Conservation (phyloP, 1,140 invertebrate genomes). For the Colletes gigas region DNA sequence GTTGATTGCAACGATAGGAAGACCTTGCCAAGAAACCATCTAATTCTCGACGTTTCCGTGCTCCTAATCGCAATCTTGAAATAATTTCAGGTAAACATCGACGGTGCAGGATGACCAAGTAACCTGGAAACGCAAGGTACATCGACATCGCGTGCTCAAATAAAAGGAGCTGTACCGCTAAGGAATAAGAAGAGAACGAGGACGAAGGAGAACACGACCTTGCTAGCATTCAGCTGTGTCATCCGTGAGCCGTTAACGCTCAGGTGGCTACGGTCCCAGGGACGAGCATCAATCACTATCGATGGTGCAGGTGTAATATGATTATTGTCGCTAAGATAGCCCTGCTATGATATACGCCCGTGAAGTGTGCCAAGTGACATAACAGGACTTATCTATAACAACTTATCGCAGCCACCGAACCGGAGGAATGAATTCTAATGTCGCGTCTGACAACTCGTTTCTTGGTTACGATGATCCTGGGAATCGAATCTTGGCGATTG, state of each 20-base stretch:
- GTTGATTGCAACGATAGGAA: no score
- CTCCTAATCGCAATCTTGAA: neutral
- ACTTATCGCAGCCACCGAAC: constrained; percentile 47
- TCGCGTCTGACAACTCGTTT: neutral
- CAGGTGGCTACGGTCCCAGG: constrained; percentile 71
- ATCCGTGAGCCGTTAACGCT: constrained; percentile 79
- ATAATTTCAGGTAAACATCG: constrained; percentile 45
- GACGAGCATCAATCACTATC: constrained; percentile 78
- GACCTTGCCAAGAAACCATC: neutral
- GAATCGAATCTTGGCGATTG: neutral
- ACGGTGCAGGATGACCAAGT: constrained; percentile 73
- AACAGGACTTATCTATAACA: constrained; percentile 70
- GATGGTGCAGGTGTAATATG: constrained; percentile 77
- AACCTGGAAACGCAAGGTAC: constrained; percentile 73
- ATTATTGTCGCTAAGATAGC: constrained; percentile 74
- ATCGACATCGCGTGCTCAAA: constrained; percentile 67
- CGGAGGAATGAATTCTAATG: constrained; percentile 14
- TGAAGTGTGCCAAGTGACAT: constrained; percentile 70
- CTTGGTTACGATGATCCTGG: neutral
- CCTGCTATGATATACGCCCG: constrained; percentile 60
- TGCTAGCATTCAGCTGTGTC: constrained; percentile 79
- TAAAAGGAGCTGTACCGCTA: constrained; percentile 76
- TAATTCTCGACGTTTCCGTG: no score
- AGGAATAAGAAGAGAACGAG: constrained; percentile 70
- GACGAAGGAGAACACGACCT: constrained; percentile 71